Percentiles rank a stretch among this genome's conserved stretches.
phyloP scores from a whole-genome alignment of 2,888 invertebrate genomes.

The Apantesis nais region DNA sequence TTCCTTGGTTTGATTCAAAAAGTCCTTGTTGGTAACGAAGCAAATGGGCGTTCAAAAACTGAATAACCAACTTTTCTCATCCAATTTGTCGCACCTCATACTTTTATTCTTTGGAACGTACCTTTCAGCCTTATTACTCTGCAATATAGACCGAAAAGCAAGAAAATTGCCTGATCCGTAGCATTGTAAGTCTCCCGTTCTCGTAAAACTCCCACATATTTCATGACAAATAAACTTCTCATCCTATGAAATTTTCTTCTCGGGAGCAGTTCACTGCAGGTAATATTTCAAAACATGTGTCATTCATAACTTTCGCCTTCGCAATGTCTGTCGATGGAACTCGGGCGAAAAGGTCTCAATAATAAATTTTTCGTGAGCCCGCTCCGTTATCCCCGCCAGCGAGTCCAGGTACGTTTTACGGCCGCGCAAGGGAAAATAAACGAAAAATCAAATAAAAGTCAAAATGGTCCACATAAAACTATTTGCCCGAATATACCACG shows the following conservation, averaged over 20 bases:
- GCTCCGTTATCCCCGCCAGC: slow-evolving; percentile 82
- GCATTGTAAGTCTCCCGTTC: slow-evolving; percentile 78
- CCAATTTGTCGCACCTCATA: slow-evolving; percentile 80
- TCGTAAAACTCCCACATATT: slow-evolving; percentile 85
- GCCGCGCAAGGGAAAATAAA: slow-evolving; percentile 84
- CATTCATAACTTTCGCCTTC: slow-evolving; percentile 85
- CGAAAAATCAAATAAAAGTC: slow-evolving; percentile 86
- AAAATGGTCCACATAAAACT: slow-evolving; percentile 84
- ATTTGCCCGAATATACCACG: slow-evolving; percentile 76
- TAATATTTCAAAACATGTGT: slow-evolving; percentile 86
- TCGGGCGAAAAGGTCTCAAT: slow-evolving; percentile 84
- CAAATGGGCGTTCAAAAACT: slow-evolving; percentile 59
- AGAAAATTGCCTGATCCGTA: slow-evolving; percentile 79
- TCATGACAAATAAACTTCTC: slow-evolving; percentile 85
- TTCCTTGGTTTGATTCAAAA: slow-evolving; percentile 50
- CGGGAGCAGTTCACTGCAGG: slow-evolving; percentile 81
- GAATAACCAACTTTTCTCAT: slow-evolving; percentile 75
- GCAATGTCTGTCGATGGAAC: slow-evolving; percentile 85
- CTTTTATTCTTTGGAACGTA: slow-evolving; percentile 71
- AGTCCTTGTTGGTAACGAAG: slow-evolving; percentile 54
- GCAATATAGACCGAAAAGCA: slow-evolving; percentile 71
- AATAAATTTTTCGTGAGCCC: slow-evolving; percentile 85
- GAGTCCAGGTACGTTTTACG: slow-evolving; percentile 84
- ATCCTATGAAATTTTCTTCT: slow-evolving; percentile 80
- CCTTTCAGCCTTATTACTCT: slow-evolving; percentile 75